These are phyloP conservation scores for Lasioglossum malachurum DNA, from an alignment of 2,888 invertebrate genomes.

Conservation along the genomic window DNA sequence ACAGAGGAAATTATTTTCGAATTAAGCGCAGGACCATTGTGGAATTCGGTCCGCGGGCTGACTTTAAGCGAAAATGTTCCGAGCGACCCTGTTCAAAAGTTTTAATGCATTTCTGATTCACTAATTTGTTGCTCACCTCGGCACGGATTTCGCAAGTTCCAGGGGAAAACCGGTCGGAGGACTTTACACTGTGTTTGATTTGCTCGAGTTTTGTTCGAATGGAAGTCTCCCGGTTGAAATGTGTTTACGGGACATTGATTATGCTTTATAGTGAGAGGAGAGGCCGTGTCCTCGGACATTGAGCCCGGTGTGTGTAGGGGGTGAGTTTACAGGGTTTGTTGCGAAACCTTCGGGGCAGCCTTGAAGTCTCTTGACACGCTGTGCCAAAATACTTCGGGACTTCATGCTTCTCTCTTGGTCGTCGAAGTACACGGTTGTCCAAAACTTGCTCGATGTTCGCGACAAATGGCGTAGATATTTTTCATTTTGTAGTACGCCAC, in stretches of 20 bases:
- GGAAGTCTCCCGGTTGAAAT: not conserved
- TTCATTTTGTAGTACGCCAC: not conserved
- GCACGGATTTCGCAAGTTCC: not conserved
- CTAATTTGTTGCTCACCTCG: not conserved
- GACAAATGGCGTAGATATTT: slow-evolving; percentile 1
- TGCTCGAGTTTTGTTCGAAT: not conserved
- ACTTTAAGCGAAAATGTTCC: not conserved
- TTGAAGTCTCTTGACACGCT: not conserved
- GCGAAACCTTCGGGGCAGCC: not conserved
- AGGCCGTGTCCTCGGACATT: not conserved
- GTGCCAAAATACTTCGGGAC: not conserved
- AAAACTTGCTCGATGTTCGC: not conserved
- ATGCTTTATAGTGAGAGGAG: not conserved
- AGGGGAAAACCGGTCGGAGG: not conserved
- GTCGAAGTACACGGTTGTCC: not conserved
- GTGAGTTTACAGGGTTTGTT: not conserved
- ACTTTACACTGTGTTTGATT: not conserved
- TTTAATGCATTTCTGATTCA: not conserved
- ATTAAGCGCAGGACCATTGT: not conserved
- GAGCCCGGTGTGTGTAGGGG: not conserved
- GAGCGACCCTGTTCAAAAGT: not conserved
- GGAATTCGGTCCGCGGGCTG: not conserved
- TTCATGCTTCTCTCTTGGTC: not conserved
- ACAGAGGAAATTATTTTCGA: not conserved
- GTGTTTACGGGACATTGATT: not conserved